Conservation (phyloP, 2,113 vertebrate genomes). For the Mandrillus leucophaeus region DNA sequence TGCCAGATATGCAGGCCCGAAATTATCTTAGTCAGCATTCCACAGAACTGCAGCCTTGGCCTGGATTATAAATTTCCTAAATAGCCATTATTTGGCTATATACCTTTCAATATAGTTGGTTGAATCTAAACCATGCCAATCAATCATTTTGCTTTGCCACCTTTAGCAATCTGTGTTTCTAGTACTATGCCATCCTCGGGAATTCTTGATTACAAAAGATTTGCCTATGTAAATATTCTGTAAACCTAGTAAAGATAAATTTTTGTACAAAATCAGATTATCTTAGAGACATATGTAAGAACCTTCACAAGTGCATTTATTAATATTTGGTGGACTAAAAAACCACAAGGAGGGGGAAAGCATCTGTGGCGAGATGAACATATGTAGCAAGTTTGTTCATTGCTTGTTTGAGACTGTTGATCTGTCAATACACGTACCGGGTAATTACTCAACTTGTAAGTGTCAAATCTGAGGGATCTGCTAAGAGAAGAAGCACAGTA, state of each 20-base stretch:
- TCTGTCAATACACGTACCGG: conserved; percentile 37
- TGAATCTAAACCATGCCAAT: conserved; percentile 16
- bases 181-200: background rate
- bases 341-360: conserved; percentile 10
- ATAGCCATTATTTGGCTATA: background rate
- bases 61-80: conserved; percentile 7
- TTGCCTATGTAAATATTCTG: conserved; percentile 46
- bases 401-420: conserved; percentile 56
- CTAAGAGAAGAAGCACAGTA: conserved; percentile 44
- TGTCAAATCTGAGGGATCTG: conserved; percentile 43
- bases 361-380: conserved; percentile 72
- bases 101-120: background rate
- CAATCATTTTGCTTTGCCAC: background rate
- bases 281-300: conserved; percentile 61
- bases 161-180: conserved; percentile 48
- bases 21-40: background rate
- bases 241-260: conserved; percentile 27
- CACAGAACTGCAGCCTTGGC: background rate
- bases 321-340: conserved; percentile 71
- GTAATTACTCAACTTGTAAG: conserved; percentile 47
- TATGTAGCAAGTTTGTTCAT: conserved; percentile 46
- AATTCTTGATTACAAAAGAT: conserved; percentile 38
- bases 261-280: conserved; percentile 48
- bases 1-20: background rate
- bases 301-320: conserved; percentile 69